Conservation (phyloP, 2,797 vertebrate genomes). For the Parambassis ranga region DNA sequence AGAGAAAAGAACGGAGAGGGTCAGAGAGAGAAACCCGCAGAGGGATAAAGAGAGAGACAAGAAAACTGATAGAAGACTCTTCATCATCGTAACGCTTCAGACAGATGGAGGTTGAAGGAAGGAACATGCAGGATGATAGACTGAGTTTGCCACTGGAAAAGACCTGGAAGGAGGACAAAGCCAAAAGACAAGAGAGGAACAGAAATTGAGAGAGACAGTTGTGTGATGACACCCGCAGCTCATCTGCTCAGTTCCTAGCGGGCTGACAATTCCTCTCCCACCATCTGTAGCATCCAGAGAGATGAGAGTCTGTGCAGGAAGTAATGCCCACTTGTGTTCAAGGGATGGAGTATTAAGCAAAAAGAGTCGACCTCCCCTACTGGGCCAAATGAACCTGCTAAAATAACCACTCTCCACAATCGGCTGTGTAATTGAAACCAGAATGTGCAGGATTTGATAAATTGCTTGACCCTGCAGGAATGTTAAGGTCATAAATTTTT, state of each 20-base stretch:
- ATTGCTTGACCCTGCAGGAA: slow-evolving; percentile 98
- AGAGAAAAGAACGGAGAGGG: slow-evolving; percentile 24
- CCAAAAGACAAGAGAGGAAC: slow-evolving; percentile 16
- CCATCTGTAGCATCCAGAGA: slow-evolving; percentile 53
- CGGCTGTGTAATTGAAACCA: slow-evolving; percentile 99
- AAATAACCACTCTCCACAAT: slow-evolving; percentile 96
- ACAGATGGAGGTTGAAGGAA: slow-evolving; percentile 39
- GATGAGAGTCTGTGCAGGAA: slow-evolving; percentile 51
- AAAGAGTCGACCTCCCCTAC: slow-evolving; percentile 90
- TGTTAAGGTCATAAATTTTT: slow-evolving; percentile 97
- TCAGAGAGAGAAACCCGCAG: slow-evolving; percentile 16
- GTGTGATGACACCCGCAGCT: slow-evolving; percentile 57
- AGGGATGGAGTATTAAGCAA: slow-evolving; percentile 86
- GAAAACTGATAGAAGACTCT: slow-evolving; percentile 21
- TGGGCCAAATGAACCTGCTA: slow-evolving; percentile 99
- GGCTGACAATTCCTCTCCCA: slow-evolving; percentile 34
- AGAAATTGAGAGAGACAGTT: slow-evolving; percentile 60
- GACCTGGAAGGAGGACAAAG: slow-evolving; percentile 19
- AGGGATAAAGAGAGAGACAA: slow-evolving; percentile 17
- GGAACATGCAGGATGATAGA: slow-evolving; percentile 40
- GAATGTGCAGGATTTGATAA: slow-evolving; percentile 99
- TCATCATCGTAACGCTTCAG: slow-evolving; percentile 46
- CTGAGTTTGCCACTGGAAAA: slow-evolving; percentile 31
- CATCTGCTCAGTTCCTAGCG: slow-evolving; percentile 49
- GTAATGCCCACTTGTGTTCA: slow-evolving; percentile 85